phyloP scores from a whole-genome alignment of 2,113 vertebrate species.

The Penelope pileata region DNA sequence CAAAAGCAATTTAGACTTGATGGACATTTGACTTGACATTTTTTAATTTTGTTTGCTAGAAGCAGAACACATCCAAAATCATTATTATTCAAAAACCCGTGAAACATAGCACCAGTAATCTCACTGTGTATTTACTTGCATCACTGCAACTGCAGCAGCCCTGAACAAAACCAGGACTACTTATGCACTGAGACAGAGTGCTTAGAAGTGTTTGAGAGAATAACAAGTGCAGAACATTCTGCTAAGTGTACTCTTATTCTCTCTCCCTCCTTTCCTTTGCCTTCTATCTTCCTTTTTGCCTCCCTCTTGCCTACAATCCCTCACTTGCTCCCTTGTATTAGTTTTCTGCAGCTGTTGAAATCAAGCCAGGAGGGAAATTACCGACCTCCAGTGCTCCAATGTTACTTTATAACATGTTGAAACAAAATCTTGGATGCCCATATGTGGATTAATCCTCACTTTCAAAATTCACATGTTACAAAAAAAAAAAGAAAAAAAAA shows the following conservation, averaged over 20 bases:
- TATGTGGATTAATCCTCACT: not conserved
- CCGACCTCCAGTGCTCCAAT: not conserved
- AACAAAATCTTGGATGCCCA: not conserved
- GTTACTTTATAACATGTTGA: not conserved
- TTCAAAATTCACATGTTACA: not conserved
- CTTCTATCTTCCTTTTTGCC: not conserved
- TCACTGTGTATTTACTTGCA: not conserved
- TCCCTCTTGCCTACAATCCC: not conserved
- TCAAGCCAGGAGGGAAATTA: not conserved
- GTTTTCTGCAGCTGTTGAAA: not conserved
- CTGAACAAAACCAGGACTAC: not conserved
- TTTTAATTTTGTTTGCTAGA: not conserved
- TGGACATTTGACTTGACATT: not conserved
- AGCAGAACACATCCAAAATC: not conserved
- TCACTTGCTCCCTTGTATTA: not conserved
- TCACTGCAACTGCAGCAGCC: not conserved
- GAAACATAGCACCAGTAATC: not conserved
- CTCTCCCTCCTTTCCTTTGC: not conserved
- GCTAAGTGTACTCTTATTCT: not conserved
- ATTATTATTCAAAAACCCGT: not conserved
- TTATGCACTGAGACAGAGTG: not conserved
- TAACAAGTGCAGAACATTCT: not conserved
- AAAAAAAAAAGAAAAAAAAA: not conserved
- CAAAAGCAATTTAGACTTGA: not conserved
- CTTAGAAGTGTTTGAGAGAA: not conserved